These are phyloP conservation scores for Leptinotarsa juncta DNA, from an alignment of 2,888 invertebrate species.

Conservation along the genomic window DNA sequence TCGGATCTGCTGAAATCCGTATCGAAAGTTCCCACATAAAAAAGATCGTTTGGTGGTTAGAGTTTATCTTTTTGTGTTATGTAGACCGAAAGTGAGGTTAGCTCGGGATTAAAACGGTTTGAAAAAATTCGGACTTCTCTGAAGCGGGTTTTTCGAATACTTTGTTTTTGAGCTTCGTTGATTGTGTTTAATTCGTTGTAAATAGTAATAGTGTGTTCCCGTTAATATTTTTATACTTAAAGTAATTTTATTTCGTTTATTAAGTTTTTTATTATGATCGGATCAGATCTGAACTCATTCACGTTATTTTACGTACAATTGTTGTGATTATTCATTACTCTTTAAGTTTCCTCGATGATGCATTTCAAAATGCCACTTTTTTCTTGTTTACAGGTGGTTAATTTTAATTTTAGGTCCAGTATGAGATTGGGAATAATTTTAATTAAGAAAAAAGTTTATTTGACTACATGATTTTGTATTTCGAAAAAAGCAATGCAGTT, in stretches of 20 bases:
- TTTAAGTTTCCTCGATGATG: slow-evolving; percentile 54
- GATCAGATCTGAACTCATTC: slow-evolving; percentile 59
- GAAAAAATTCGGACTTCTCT: slow-evolving; percentile 41
- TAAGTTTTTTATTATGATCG: slow-evolving; percentile 57
- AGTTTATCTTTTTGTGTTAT: slow-evolving; percentile 39
- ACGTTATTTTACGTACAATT: slow-evolving; percentile 60
- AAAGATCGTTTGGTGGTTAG: slow-evolving; percentile 47
- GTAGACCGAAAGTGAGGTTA: slow-evolving; percentile 41
- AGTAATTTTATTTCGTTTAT: slow-evolving; percentile 58
- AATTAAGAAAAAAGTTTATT: background rate
- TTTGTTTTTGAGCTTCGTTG: slow-evolving; percentile 52
- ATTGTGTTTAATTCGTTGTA: slow-evolving; percentile 60
- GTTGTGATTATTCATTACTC: slow-evolving; percentile 62
- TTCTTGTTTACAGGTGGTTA: slow-evolving; percentile 39
- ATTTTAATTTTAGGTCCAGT: slow-evolving; percentile 30
- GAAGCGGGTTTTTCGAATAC: slow-evolving; percentile 40
- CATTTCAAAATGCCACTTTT: slow-evolving; percentile 48
- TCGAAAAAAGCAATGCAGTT: background rate
- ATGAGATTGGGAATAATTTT: slow-evolving; percentile 7
- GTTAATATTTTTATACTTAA: slow-evolving; percentile 61
- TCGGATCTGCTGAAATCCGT: slow-evolving; percentile 81
- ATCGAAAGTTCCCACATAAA: slow-evolving; percentile 84
- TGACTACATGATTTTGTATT: background rate
- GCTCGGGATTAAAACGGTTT: slow-evolving; percentile 34
- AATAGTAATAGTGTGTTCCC: slow-evolving; percentile 62